Evolutionary conservation across 2,888 invertebrate species (phyloP).

Genomic region (Drosophila pegasa): DNA sequence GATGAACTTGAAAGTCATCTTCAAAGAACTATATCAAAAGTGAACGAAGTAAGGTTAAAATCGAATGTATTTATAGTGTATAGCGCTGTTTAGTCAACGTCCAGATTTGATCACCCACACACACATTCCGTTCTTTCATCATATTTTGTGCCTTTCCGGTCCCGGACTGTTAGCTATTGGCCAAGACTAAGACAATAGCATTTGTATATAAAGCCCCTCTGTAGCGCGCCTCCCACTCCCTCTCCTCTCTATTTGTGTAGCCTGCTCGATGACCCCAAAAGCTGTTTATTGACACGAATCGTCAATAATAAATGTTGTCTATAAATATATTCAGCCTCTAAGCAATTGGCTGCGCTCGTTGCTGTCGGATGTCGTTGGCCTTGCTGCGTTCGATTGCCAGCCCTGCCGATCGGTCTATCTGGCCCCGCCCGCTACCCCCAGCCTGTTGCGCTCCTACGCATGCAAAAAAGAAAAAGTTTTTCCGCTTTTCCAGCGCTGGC

Average conservation of each 20-base stretch:
- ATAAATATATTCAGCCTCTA: constrained; percentile 48
- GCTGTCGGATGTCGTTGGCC: constrained; percentile 50
- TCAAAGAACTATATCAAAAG: constrained; percentile 2
- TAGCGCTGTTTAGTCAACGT: background rate
- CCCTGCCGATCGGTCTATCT: background rate
- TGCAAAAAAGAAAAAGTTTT: constrained; percentile 37
- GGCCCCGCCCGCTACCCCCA: background rate
- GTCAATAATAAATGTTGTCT: constrained; percentile 40
- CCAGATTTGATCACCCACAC: background rate
- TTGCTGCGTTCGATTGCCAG: constrained; percentile 21
- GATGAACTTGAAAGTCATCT: background rate
- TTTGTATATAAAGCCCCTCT: background rate
- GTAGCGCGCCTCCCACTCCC: background rate
- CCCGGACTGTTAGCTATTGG: background rate
- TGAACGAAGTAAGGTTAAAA: background rate
- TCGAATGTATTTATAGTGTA: background rate
- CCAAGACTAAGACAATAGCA: constrained; percentile 9
- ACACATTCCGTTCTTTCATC: constrained; percentile 4
- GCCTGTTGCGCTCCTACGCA: background rate
- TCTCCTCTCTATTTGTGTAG: background rate
- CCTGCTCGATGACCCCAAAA: constrained; percentile 17
- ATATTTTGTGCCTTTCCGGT: constrained; percentile 4
- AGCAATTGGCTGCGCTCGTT: constrained; percentile 41
- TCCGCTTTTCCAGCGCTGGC: constrained; percentile 51
- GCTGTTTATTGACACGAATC: constrained; percentile 48